Conservation (phyloP, 2,797 vertebrate species). For the Parauchenoglanis punctatus region DNA sequence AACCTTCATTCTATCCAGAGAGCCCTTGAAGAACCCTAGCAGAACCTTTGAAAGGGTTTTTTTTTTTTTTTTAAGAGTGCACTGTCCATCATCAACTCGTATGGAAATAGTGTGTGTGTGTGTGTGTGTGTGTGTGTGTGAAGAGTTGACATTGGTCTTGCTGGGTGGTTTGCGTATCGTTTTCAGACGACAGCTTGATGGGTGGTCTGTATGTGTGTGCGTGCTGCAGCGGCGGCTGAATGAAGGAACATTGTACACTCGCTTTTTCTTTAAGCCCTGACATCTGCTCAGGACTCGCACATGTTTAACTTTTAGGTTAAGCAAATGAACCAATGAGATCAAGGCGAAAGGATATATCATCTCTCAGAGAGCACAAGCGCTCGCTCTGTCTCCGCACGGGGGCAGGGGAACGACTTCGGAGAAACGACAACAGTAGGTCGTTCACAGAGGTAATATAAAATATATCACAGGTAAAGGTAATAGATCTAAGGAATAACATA, state of each 20-base stretch:
- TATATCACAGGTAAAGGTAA: background rate
- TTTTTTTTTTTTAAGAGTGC: background rate
- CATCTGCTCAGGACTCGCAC: slow-evolving; percentile 54
- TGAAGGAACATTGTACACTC: slow-evolving; percentile 48
- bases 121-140: slow-evolving; percentile 22
- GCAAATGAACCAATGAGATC: slow-evolving; percentile 53
- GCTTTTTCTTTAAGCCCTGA: slow-evolving; percentile 48
- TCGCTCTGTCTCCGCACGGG: slow-evolving; percentile 9
- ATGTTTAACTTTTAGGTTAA: slow-evolving; percentile 58
- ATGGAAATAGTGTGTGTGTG: slow-evolving; percentile 4
- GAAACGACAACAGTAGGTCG: no score
- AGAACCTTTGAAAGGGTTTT: background rate
- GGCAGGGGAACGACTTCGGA: background rate
- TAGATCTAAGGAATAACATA: background rate
- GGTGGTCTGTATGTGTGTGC: slow-evolving; percentile 74
- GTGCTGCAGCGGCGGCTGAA: slow-evolving; percentile 60
- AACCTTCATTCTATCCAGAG: background rate
- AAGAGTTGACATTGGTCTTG: slow-evolving; percentile 62
- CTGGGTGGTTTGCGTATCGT: slow-evolving; percentile 83
- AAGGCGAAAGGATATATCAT: slow-evolving; percentile 45
- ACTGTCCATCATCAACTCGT: slow-evolving; percentile 25
- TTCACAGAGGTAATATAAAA: background rate
- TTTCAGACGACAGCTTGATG: slow-evolving; percentile 79
- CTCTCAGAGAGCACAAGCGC: slow-evolving; percentile 31
- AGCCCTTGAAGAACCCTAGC: background rate